Percentiles rank a stretch among this genome's conserved stretches.
Conservation (phyloP, 1,140 invertebrate genomes). For the Micrasema minimum region DNA sequence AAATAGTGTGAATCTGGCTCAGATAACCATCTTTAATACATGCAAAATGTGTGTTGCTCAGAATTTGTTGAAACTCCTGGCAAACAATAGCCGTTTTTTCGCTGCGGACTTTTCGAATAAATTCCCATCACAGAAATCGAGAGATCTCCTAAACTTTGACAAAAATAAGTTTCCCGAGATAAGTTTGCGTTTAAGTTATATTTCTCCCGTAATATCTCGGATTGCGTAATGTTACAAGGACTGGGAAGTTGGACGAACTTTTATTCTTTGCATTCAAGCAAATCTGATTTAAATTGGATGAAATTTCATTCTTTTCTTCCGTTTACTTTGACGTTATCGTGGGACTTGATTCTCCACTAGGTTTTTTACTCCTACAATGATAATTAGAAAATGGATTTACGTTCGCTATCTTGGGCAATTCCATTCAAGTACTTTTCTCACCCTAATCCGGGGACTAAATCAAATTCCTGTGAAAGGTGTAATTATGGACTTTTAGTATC, state of each 20-base stretch:
- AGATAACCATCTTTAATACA: conserved; percentile 6
- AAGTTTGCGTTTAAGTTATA: conserved; percentile 24
- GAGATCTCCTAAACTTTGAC: conserved; percentile 29
- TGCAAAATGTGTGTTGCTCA: conserved; percentile 19
- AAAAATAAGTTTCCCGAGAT: conserved; percentile 14
- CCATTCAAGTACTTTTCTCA: too few species aligned
- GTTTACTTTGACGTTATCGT: conserved; percentile 32
- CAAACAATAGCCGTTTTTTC: neutral
- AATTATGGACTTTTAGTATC: neutral
- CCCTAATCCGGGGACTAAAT: too few species aligned
- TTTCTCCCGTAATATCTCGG: conserved; percentile 1
- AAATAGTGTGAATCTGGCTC: too few species aligned
- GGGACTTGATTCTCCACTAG: conserved; percentile 1
- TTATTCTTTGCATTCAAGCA: conserved; percentile 50
- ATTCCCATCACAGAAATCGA: conserved; percentile 16
- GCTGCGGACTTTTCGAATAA: conserved; percentile 23
- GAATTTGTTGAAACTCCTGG: neutral
- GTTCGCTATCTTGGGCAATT: neutral
- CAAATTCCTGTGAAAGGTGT: neutral
- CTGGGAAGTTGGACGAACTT: conserved; percentile 12
- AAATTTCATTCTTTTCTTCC: conserved; percentile 47
- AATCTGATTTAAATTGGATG: conserved; percentile 53
- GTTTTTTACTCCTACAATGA: conserved; percentile 34
- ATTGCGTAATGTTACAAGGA: conserved; percentile 33
- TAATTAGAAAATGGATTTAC: conserved; percentile 40